Percentiles rank a stretch among this genome's conserved stretches.
Conservation (phyloP, 1,140 invertebrate genomes). For the Sycophila sp. region DNA sequence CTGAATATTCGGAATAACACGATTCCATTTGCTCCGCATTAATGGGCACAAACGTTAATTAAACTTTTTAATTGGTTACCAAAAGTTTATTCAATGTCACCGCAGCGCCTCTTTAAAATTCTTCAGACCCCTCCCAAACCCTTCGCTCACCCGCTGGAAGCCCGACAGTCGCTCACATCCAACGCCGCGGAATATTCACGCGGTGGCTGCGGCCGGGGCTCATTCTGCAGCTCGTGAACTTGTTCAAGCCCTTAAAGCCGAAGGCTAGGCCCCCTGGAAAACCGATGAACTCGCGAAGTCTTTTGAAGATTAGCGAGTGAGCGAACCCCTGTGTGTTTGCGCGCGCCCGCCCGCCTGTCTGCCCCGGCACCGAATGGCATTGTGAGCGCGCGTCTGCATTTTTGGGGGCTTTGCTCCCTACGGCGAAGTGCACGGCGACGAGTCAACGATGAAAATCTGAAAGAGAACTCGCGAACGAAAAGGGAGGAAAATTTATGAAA, state of each 20-base stretch:
- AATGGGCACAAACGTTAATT: slow-evolving; percentile 27
- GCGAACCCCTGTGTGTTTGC: neutral
- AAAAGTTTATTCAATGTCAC: neutral
- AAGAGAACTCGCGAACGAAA: neutral
- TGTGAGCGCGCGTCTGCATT: neutral
- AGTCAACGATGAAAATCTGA: neutral
- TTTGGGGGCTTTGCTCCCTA: neutral
- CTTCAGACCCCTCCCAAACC: too few species aligned
- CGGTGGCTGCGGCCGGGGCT: neutral
- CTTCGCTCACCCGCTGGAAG: neutral
- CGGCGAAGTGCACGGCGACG: neutral
- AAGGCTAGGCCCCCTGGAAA: too few species aligned
- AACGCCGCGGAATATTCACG: neutral
- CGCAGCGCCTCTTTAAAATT: slow-evolving; percentile 8
- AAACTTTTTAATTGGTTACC: slow-evolving; percentile 31
- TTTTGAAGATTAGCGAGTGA: slow-evolving; percentile 8
- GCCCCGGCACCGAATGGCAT: neutral
- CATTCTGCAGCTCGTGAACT: neutral
- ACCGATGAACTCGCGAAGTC: slow-evolving; percentile 11
- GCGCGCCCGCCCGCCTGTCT: neutral
- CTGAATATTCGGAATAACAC: slow-evolving; percentile 10
- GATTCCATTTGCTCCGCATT: neutral
- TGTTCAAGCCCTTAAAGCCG: slow-evolving; percentile 7
- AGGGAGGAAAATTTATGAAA: slow-evolving; percentile 10
- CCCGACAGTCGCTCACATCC: neutral